Conservation (phyloP, 2,797 vertebrate species). For the Leucoraja ocellata region DNA sequence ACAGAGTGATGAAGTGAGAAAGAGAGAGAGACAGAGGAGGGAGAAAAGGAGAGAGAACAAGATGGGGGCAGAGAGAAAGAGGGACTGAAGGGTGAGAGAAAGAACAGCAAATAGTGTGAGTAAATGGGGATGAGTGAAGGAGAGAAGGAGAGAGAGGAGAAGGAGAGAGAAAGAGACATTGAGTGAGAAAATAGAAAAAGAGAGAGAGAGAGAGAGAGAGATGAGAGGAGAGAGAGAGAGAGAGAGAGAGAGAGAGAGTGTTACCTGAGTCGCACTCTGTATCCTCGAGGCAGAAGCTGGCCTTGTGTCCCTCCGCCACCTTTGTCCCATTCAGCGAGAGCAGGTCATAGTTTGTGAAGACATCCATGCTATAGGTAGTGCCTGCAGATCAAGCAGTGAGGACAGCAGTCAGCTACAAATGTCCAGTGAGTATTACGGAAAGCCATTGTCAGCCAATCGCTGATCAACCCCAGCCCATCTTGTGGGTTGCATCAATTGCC, state of each 20-base stretch:
- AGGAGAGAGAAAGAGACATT: no score
- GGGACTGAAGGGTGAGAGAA: constrained; percentile 4
- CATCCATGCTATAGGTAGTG: constrained; percentile 97
- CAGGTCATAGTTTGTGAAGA: constrained; percentile 87
- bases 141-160: not conserved
- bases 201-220: no score
- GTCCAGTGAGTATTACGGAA: constrained; percentile 45
- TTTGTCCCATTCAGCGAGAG: constrained; percentile 81
- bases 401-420: constrained; percentile 44
- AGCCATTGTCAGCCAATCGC: not conserved
- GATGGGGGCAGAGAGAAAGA: no score
- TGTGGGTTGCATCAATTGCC: no score
- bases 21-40: no score
- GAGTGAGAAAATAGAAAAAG: no score
- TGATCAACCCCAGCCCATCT: not conserved
- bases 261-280: constrained; percentile 86
- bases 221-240: no score
- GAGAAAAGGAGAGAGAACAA: not conserved
- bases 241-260: no score
- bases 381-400: constrained; percentile 50
- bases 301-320: constrained; percentile 91
- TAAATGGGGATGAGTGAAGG: no score
- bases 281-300: constrained; percentile 93
- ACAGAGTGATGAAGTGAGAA: no score
- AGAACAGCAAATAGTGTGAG: no score